Evolutionary conservation across 2,113 vertebrate species (phyloP).

Genomic region (Dicentrarchus labrax): DNA sequence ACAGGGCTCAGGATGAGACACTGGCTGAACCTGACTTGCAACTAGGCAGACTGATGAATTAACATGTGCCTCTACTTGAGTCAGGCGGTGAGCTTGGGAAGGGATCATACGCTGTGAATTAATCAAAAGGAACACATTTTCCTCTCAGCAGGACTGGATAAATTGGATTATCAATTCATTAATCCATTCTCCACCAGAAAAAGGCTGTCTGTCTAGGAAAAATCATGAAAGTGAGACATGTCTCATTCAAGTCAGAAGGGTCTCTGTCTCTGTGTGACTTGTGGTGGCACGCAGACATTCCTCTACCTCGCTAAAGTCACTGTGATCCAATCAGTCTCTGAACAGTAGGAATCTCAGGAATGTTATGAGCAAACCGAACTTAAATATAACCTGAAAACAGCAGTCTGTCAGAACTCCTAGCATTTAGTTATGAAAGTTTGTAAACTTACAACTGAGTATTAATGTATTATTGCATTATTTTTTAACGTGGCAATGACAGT

Average conservation of each 20-base stretch:
- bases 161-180: background rate
- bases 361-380: slow-evolving; percentile 34
- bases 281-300: slow-evolving; percentile 52
- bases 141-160: background rate
- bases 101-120: background rate
- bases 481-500: background rate
- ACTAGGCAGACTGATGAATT: background rate
- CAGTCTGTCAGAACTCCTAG: background rate
- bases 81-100: background rate
- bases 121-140: background rate
- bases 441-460: background rate
- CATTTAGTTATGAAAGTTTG: background rate
- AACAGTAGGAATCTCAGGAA: slow-evolving; percentile 61
- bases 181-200: background rate
- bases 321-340: slow-evolving; percentile 57
- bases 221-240: background rate
- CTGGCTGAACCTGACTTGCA: slow-evolving; percentile 43
- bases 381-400: background rate
- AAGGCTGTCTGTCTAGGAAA: background rate
- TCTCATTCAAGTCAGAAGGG: background rate
- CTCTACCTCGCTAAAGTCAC: slow-evolving; percentile 40
- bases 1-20: background rate
- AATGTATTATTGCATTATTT: background rate
- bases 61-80: background rate
- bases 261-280: slow-evolving; percentile 17